Percentiles rank a stretch among this genome's conserved stretches.
These are phyloP conservation scores for Bicyclus anynana DNA, from an alignment of 1,140 invertebrate genomes.

Conservation along the genomic window DNA sequence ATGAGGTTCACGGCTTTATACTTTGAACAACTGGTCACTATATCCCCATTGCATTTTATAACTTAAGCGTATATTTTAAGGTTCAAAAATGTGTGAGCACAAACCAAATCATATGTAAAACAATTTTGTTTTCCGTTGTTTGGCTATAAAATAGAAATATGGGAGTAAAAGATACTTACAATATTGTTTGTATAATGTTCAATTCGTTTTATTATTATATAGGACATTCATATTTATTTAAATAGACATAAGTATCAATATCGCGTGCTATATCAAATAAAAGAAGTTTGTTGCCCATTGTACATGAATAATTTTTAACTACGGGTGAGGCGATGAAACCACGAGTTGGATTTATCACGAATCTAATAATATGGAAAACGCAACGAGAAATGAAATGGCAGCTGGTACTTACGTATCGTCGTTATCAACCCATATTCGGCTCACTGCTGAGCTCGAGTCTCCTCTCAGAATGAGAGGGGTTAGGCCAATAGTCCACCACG, in stretches of 20 bases:
- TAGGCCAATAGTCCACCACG: no score
- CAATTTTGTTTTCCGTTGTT: constrained; percentile 12
- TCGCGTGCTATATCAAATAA: background rate
- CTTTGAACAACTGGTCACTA: constrained; percentile 2
- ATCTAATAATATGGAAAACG: no score
- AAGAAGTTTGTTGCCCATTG: background rate
- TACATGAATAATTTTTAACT: background rate
- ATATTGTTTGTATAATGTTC: constrained; percentile 4
- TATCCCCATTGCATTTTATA: background rate
- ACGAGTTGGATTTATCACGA: no score
- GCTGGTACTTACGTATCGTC: no score
- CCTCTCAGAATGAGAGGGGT: no score
- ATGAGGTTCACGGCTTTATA: constrained; percentile 6
- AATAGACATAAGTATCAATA: background rate
- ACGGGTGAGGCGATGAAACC: no score
- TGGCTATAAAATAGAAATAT: constrained; percentile 22
- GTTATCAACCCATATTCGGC: no score
- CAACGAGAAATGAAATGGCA: no score
- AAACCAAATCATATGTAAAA: constrained; percentile 5
- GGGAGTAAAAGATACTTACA: constrained; percentile 1
- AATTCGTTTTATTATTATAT: background rate
- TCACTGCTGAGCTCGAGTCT: no score
- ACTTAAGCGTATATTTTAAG: background rate
- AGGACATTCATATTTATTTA: background rate
- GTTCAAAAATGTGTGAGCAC: background rate